phyloP scores from a whole-genome alignment of 2,888 invertebrate genomes.

The Xanthorhoe spadicearia region DNA sequence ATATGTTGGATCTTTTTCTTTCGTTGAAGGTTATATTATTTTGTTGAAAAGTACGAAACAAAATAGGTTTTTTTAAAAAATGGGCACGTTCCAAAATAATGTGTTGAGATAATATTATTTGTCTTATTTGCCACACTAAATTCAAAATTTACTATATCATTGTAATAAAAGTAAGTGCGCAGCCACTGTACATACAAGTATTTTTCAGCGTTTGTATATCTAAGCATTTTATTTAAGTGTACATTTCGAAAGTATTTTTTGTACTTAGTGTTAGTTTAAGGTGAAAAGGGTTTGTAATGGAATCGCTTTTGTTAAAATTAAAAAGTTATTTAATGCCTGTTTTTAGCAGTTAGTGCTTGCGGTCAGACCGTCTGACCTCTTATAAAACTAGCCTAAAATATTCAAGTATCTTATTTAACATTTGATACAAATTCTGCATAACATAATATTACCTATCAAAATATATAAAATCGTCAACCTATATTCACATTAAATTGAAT shows the following conservation, averaged over 20 bases:
- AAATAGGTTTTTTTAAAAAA: neutral
- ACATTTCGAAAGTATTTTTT: neutral
- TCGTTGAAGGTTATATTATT: neutral
- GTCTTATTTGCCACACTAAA: neutral
- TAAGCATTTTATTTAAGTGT: neutral
- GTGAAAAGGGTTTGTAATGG: conserved; percentile 2
- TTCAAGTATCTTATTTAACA: neutral
- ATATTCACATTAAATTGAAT: too few relatives aligned
- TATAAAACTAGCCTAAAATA: neutral
- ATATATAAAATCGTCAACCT: too few relatives aligned
- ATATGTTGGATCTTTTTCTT: neutral
- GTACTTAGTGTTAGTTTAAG: neutral
- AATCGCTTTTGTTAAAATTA: conserved; percentile 3
- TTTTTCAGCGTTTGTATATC: neutral
- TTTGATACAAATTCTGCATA: neutral
- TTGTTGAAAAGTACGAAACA: neutral
- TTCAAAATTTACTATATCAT: neutral
- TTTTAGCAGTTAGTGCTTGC: conserved; percentile 1
- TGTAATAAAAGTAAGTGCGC: neutral
- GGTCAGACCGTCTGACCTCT: conserved; percentile 4
- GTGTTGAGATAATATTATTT: neutral
- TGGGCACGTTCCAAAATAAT: neutral
- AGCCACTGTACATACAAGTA: neutral
- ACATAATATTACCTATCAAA: too few relatives aligned
- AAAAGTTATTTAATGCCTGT: neutral